Evolutionary conservation across 2,888 invertebrate species (phyloP).

Genomic region (Drosophila merina): DNA sequence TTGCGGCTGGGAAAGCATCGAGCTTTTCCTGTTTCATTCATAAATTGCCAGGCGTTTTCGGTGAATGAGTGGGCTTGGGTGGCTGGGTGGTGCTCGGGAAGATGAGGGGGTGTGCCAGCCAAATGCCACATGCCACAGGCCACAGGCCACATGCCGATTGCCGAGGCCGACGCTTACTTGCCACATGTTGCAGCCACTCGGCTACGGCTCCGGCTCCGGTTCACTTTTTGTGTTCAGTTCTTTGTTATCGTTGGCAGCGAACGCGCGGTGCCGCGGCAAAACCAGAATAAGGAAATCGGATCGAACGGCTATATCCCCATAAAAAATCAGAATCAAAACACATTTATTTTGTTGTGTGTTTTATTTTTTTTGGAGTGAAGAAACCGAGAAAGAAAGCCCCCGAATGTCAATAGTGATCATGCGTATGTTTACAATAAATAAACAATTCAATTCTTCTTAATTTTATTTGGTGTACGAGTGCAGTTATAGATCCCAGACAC

Average conservation of each 20-base stretch:
- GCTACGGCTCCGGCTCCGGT: constrained; percentile 15
- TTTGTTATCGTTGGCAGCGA: constrained; percentile 71
- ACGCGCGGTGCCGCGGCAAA: constrained; percentile 57
- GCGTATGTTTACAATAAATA: constrained; percentile 26
- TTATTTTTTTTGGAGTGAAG: constrained; percentile 1
- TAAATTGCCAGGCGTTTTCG: constrained; percentile 42
- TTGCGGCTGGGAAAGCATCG: background rate
- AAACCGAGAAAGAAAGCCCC: background rate
- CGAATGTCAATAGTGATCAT: constrained; percentile 6
- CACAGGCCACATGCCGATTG: background rate
- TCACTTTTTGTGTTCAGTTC: constrained; percentile 54
- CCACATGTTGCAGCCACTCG: constrained; percentile 68
- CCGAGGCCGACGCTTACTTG: background rate
- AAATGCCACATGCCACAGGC: no score
- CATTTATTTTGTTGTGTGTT: constrained; percentile 8
- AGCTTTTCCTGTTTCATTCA: constrained; percentile 63
- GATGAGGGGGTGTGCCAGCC: no score
- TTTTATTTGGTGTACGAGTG: background rate
- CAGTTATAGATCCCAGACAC: constrained; percentile 21
- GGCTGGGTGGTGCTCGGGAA: background rate
- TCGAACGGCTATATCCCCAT: constrained; percentile 1
- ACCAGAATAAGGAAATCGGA: constrained; percentile 1
- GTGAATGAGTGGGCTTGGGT: constrained; percentile 39
- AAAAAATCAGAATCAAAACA: background rate
- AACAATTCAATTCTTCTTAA: constrained; percentile 17